phyloP scores from a whole-genome alignment of 2,797 vertebrate genomes.

The Scarus forsteni region DNA sequence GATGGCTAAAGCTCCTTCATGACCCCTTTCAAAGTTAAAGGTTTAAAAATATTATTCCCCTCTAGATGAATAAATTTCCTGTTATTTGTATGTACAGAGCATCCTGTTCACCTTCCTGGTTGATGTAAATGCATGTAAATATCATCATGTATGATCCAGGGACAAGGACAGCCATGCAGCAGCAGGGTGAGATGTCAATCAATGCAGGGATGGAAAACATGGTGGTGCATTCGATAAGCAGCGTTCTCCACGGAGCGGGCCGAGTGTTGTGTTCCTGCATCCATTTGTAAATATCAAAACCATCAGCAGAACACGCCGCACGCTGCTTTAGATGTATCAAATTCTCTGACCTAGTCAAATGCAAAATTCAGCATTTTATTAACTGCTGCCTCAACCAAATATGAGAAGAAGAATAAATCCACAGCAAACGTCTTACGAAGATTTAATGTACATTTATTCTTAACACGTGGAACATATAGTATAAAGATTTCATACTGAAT shows the following conservation, averaged over 20 bases:
- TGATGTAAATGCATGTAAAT: conserved; percentile 48
- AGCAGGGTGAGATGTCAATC: conserved; percentile 38
- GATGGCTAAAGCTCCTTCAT: no score
- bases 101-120: not conserved
- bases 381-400: not conserved
- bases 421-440: conserved; percentile 99
- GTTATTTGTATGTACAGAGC: conserved; percentile 5
- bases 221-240: conserved; percentile 43
- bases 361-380: conserved; percentile 29
- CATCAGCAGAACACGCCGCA: conserved; percentile 21
- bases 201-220: conserved; percentile 31
- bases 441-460: conserved; percentile 99
- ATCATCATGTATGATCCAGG: conserved; percentile 24
- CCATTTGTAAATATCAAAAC: conserved; percentile 22
- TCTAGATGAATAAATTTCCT: not conserved
- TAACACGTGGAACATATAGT: conserved; percentile 99
- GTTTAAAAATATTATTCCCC: not conserved
- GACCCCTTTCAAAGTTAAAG: no score
- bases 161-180: conserved; percentile 15
- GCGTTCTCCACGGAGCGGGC: conserved; percentile 1
- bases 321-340: not conserved
- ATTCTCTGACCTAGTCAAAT: conserved; percentile 3
- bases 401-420: conserved; percentile 82
- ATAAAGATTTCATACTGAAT: conserved; percentile 99
- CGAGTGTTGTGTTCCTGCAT: not conserved